phyloP scores from a whole-genome alignment of 2,888 invertebrate species.

The Euplexia lucipara region DNA sequence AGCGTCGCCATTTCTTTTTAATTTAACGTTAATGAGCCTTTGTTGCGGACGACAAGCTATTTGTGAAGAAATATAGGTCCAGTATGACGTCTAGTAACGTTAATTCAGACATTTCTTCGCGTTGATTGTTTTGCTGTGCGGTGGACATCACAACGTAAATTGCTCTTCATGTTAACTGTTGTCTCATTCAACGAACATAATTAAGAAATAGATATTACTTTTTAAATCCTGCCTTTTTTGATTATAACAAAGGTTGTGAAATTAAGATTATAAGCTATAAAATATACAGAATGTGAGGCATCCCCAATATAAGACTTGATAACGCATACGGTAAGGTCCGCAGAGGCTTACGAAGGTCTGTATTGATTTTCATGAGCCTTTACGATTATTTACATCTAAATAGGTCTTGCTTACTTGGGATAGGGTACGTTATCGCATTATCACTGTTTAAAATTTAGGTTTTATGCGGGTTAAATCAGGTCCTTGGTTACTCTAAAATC shows the following conservation, averaged over 20 bases:
- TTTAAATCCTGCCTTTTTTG: neutral
- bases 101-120: slow-evolving; percentile 42
- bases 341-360: slow-evolving; percentile 16
- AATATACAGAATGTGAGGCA: neutral
- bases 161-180: slow-evolving; percentile 7
- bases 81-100: slow-evolving; percentile 36
- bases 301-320: slow-evolving; percentile 7
- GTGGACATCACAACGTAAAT: neutral
- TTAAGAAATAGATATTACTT: neutral
- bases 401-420: neutral
- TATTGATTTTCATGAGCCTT: slow-evolving; percentile 34
- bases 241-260: neutral
- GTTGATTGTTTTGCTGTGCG: slow-evolving; percentile 35
- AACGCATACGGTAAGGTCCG: slow-evolving; percentile 9
- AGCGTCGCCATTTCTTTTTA: slow-evolving; percentile 60
- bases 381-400: slow-evolving; percentile 18
- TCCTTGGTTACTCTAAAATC: neutral
- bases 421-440: neutral
- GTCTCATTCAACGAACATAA: neutral
- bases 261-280: neutral
- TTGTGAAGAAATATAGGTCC: slow-evolving; percentile 57
- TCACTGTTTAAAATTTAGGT: slow-evolving; percentile 5
- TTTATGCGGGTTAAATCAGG: neutral
- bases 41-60: slow-evolving; percentile 55
- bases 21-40: slow-evolving; percentile 68